phyloP scores from a whole-genome alignment of 23 tunicate genomes.

The Ciona savignyi region DNA sequence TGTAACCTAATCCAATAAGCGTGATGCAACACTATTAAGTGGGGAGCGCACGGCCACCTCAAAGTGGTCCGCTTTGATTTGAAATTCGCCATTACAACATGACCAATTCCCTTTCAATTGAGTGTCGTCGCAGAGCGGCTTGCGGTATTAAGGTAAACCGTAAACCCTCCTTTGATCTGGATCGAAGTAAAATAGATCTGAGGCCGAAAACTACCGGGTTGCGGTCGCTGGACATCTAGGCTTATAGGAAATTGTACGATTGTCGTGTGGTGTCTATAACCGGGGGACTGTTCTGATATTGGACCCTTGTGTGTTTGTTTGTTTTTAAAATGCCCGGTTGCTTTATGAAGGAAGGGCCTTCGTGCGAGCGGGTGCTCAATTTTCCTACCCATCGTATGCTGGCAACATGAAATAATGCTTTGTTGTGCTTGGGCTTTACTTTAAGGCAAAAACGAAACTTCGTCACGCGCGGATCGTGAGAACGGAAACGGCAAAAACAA shows the following conservation, averaged over 20 bases:
- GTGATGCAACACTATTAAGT: too few species aligned
- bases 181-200: background rate
- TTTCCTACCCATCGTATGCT: background rate
- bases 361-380: background rate
- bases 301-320: background rate
- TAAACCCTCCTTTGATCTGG: background rate
- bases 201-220: background rate
- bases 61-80: too few species aligned
- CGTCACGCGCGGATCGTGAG: background rate
- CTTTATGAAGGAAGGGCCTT: background rate
- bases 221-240: background rate
- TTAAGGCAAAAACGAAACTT: background rate
- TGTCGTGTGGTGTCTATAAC: background rate
- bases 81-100: too few species aligned
- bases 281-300: background rate
- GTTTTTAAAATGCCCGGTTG: constrained; percentile 1
- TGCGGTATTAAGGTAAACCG: background rate
- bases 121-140: too few species aligned
- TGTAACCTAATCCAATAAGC: too few species aligned
- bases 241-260: background rate
- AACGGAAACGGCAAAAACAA: background rate
- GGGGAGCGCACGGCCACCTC: too few species aligned
- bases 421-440: background rate
- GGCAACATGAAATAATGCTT: background rate
- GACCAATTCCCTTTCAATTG: too few species aligned